phyloP scores from a whole-genome alignment of 2,113 vertebrate genomes.

The Menura novaehollandiae region DNA sequence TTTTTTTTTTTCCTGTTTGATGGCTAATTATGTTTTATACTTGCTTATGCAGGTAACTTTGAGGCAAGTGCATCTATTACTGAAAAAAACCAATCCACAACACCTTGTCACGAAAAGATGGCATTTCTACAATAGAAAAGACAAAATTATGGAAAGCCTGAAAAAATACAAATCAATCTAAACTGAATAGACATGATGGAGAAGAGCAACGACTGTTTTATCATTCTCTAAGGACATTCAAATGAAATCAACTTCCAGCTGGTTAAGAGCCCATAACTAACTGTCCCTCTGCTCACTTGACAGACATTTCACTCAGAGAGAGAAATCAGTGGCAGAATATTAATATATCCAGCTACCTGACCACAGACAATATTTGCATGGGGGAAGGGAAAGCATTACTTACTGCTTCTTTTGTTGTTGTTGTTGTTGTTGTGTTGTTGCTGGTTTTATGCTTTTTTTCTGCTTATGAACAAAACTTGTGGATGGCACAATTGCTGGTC shows the following conservation, averaged over 20 bases:
- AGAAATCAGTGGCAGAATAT: not conserved
- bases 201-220: not conserved
- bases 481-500: not conserved
- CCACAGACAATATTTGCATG: not conserved
- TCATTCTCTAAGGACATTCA: not conserved
- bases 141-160: not conserved
- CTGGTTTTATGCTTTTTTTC: not conserved
- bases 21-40: not conserved
- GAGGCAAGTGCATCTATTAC: not conserved
- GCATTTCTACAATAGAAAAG: not conserved
- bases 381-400: not conserved
- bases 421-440: too few species aligned
- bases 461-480: not conserved
- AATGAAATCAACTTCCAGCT: slow-evolving; percentile 26
- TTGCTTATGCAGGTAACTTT: not conserved
- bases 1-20: not conserved
- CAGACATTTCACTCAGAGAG: not conserved
- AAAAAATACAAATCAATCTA: slow-evolving; percentile 17
- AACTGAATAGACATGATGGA: not conserved
- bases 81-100: rapidly evolving
- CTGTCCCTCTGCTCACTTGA: not conserved
- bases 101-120: not conserved
- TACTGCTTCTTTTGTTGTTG: not conserved
- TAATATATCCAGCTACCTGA: not conserved
- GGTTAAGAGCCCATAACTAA: slow-evolving; percentile 9